phyloP scores from a whole-genome alignment of 2,797 vertebrate genomes.

The Phrynocephalus vlangalii region DNA sequence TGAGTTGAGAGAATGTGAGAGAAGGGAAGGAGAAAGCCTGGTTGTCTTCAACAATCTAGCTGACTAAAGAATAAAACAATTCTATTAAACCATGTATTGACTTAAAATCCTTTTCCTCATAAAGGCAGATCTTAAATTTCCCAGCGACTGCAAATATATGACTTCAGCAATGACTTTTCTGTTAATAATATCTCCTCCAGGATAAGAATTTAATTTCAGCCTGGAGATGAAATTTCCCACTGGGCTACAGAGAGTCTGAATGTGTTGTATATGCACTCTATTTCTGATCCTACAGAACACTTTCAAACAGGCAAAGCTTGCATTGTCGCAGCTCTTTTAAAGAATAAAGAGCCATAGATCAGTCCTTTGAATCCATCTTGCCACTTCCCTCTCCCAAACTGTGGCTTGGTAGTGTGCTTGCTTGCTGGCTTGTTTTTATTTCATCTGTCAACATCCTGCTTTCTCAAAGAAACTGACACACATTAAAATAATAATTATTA shows the following conservation, averaged over 20 bases:
- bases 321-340: background rate
- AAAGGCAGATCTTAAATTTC: background rate
- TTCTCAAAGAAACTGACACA: background rate
- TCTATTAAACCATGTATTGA: background rate
- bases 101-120: background rate
- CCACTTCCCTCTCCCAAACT: background rate
- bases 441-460: background rate
- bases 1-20: conserved; percentile 3
- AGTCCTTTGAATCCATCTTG: background rate
- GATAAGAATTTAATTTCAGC: background rate
- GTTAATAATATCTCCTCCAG: background rate
- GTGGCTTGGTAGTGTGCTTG: background rate
- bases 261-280: background rate
- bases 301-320: background rate
- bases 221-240: background rate
- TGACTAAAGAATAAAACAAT: background rate
- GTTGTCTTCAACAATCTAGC: background rate
- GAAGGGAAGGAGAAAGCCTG: background rate
- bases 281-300: background rate
- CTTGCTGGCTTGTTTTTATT: background rate
- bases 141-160: background rate
- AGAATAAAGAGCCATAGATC: background rate
- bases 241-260: background rate
- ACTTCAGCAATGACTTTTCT: background rate
- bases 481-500: background rate